phyloP scores from a whole-genome alignment of 2,113 vertebrate genomes.

The Isurus oxyrinchus region DNA sequence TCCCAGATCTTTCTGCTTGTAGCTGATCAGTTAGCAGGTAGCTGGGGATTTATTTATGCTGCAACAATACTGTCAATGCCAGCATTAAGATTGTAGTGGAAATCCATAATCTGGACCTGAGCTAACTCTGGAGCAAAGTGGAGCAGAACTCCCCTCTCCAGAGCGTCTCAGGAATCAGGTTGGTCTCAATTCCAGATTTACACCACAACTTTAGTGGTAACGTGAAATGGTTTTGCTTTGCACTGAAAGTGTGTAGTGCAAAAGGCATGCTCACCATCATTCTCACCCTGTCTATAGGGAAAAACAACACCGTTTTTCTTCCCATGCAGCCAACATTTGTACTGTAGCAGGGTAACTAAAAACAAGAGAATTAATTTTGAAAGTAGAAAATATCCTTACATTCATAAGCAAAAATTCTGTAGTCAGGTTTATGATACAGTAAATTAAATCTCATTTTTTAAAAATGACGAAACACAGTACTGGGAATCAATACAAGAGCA shows the following conservation, averaged over 20 bases:
- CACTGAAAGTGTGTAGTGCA: not conserved
- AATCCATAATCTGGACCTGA: not conserved
- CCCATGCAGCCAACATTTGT: not conserved
- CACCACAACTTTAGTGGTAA: not conserved
- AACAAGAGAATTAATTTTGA: not conserved
- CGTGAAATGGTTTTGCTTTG: not conserved
- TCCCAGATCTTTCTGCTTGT: not conserved
- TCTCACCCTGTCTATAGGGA: not conserved
- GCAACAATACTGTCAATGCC: not conserved
- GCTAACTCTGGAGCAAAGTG: not conserved
- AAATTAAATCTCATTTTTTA: not conserved
- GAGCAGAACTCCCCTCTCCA: not conserved
- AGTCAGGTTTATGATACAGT: not conserved
- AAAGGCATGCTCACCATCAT: not conserved
- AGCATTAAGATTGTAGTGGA: not conserved
- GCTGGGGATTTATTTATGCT: not conserved
- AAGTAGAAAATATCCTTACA: not conserved
- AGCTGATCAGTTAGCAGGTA: not conserved
- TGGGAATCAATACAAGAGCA: not conserved
- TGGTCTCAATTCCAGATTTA: not conserved
- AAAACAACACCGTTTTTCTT: not conserved
- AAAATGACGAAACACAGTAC: not conserved
- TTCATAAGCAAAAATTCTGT: not conserved
- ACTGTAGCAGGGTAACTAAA: not conserved
- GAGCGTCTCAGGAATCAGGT: not conserved